These are phyloP conservation scores for Isichthys henryi DNA, from an alignment of 2,113 vertebrate genomes.

Conservation along the genomic window DNA sequence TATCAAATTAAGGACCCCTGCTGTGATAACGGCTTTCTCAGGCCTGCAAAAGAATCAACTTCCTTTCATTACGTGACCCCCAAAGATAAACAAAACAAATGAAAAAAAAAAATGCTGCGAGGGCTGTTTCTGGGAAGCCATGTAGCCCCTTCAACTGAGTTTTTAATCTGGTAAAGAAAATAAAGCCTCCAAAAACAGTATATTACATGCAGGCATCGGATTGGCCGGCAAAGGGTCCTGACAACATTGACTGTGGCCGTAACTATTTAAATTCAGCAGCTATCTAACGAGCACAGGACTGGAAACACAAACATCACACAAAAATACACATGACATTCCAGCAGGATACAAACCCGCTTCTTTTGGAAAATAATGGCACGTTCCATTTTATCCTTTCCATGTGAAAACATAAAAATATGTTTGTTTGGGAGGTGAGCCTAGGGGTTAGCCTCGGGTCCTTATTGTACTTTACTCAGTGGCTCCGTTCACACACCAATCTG, in stretches of 20 bases:
- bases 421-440: neutral
- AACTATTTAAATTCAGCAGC: neutral
- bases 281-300: neutral
- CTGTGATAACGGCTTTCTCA: slow-evolving; percentile 2
- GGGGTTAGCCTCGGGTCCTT: neutral
- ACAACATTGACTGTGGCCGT: neutral
- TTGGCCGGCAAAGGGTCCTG: neutral
- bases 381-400: neutral
- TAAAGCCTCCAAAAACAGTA: neutral
- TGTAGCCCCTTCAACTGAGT: neutral
- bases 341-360: neutral
- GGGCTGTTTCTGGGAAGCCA: neutral
- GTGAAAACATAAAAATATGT: neutral
- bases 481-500: neutral
- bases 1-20: neutral
- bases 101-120: neutral
- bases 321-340: neutral
- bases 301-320: neutral
- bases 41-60: neutral
- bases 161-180: neutral
- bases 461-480: neutral
- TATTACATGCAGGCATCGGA: neutral
- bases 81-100: neutral
- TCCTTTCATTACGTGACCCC: neutral
- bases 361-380: neutral